phyloP scores from a whole-genome alignment of 2,113 vertebrate species.

The Bubo blakistoni region DNA sequence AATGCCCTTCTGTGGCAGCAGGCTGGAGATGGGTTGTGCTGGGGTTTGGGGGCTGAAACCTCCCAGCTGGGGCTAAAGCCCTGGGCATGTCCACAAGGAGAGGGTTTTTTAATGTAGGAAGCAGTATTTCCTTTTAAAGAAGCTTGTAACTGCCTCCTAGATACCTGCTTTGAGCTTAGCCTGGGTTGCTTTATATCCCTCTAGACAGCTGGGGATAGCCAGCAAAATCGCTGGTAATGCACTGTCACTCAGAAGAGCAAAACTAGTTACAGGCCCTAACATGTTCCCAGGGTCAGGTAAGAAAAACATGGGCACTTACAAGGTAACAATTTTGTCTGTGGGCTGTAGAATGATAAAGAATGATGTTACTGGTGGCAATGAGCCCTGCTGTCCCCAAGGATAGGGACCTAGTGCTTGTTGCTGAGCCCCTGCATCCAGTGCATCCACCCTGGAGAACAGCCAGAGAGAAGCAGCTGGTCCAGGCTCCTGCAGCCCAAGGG shows the following conservation, averaged over 20 bases:
- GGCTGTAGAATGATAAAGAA: not conserved
- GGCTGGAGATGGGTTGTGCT: not conserved
- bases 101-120: not conserved
- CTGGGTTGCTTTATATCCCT: slow-evolving; percentile 71
- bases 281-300: accelerated
- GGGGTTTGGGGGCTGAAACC: not conserved
- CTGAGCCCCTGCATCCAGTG: not conserved
- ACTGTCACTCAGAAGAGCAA: not conserved
- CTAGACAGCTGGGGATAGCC: slow-evolving; percentile 73
- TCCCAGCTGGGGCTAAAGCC: no score
- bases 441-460: not conserved
- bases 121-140: not conserved
- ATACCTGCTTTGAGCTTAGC: not conserved
- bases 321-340: not conserved
- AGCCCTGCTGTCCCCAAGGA: not conserved
- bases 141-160: not conserved
- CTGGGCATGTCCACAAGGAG: not conserved
- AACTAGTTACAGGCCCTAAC: not conserved
- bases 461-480: not conserved
- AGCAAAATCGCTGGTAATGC: slow-evolving; percentile 53
- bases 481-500: not conserved
- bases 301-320: accelerated
- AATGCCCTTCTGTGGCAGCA: not conserved
- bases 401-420: not conserved
- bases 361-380: not conserved